Evolutionary conservation across 2,797 vertebrate genomes (phyloP).

Genomic region (Sternarchorhynchus goeldii): DNA sequence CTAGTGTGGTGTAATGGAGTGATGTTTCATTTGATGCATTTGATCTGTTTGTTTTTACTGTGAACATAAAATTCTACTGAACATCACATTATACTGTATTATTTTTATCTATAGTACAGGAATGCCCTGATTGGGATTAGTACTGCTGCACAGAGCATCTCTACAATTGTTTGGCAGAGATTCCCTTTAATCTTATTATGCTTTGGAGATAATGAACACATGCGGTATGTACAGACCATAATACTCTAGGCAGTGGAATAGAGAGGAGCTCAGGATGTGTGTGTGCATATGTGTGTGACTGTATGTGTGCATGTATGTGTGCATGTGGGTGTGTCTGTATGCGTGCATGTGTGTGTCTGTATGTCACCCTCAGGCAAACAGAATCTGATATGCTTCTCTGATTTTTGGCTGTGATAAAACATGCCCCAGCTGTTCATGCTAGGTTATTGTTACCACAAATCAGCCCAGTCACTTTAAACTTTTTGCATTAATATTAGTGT

Average conservation of each 20-base stretch:
- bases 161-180: not conserved
- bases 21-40: not conserved
- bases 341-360: not conserved
- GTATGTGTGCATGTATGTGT: not conserved
- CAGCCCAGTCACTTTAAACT: not conserved
- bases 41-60: not conserved
- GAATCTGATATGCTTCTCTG: constrained; percentile 22
- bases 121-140: not conserved
- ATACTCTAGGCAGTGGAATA: not conserved
- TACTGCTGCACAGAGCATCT: not conserved
- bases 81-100: not conserved
- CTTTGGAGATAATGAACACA: not conserved
- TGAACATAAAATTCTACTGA: not conserved
- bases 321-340: not conserved
- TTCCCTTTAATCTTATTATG: not conserved
- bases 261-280: constrained; percentile 9
- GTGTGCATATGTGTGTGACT: not conserved
- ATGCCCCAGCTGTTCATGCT: constrained; percentile 25
- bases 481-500: constrained; percentile 1
- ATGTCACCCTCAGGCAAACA: not conserved
- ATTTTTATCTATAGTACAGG: not conserved
- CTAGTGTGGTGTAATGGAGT: not conserved
- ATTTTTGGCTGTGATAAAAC: constrained; percentile 21
- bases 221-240: not conserved
- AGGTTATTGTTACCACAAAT: constrained; percentile 20